A percentile compares a stretch with the other conserved stretches of the same genome.
These are phyloP conservation scores for Priocnemis perturbator DNA, from an alignment of 2,888 invertebrate genomes.

Conservation along the genomic window DNA sequence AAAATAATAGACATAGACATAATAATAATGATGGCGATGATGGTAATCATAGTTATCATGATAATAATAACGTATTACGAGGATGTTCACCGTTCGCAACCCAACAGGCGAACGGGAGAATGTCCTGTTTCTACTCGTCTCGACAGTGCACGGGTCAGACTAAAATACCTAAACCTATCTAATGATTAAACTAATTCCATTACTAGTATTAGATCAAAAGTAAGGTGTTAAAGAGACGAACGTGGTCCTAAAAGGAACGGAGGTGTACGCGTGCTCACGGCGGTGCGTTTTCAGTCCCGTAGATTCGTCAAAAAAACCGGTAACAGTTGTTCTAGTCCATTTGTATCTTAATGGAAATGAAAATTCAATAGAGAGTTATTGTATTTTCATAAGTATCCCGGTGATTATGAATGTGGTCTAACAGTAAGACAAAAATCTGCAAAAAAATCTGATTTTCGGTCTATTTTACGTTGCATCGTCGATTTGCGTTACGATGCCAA, in stretches of 20 bases:
- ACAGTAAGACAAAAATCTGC: no score
- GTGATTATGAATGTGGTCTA: no score
- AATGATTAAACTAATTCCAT: constrained; percentile 60
- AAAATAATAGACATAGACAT: constrained; percentile 25
- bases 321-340: not conserved
- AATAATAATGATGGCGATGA: constrained; percentile 22
- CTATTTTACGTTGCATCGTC: no score
- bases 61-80: constrained; percentile 50
- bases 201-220: constrained; percentile 58
- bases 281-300: no score
- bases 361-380: no score
- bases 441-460: no score
- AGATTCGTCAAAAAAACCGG: not conserved
- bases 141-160: constrained; percentile 63
- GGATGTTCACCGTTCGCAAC: constrained; percentile 64
- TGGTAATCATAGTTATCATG: constrained; percentile 25
- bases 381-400: no score
- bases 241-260: constrained; percentile 61
- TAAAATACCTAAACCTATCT: constrained; percentile 68
- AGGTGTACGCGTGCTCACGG: constrained; percentile 36
- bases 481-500: no score
- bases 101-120: constrained; percentile 65
- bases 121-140: constrained; percentile 65
- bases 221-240: constrained; percentile 63
- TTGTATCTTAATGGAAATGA: not conserved